phyloP scores from a whole-genome alignment of 2,888 invertebrate genomes.

The Meteorus cinctellus region DNA sequence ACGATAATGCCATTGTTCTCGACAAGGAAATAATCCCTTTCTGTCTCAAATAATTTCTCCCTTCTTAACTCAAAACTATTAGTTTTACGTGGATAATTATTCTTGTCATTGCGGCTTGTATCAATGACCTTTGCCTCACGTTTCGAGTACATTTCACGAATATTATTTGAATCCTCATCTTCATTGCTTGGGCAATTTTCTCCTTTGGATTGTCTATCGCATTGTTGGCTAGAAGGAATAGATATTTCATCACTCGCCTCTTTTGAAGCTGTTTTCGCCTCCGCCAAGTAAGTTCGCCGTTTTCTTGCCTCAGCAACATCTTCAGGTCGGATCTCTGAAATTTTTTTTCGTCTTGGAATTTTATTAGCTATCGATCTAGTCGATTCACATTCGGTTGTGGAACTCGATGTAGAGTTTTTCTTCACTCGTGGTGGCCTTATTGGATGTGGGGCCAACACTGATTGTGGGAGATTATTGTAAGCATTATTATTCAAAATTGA shows the following conservation, averaged over 20 bases:
- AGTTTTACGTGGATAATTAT: slow-evolving; percentile 37
- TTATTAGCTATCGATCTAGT: slow-evolving; percentile 58
- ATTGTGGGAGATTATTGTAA: slow-evolving; percentile 20
- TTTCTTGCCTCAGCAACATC: slow-evolving; percentile 66
- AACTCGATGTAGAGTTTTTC: slow-evolving; percentile 76
- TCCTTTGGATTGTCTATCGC: slow-evolving; percentile 16
- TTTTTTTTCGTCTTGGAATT: slow-evolving; percentile 58
- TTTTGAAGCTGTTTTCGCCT: slow-evolving; percentile 30
- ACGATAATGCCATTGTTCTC: slow-evolving; percentile 44
- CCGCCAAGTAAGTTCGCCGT: slow-evolving; percentile 47
- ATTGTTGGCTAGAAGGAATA: slow-evolving; percentile 20
- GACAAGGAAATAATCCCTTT: slow-evolving; percentile 49
- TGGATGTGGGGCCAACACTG: slow-evolving; percentile 72
- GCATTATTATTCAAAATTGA: slow-evolving; percentile 44
- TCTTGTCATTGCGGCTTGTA: slow-evolving; percentile 48
- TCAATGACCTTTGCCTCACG: slow-evolving; percentile 17
- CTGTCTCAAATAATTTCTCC: slow-evolving; percentile 43
- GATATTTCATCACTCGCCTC: slow-evolving; percentile 39
- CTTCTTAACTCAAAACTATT: slow-evolving; percentile 57
- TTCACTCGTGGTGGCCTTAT: slow-evolving; percentile 85
- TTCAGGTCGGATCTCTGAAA: slow-evolving; percentile 65
- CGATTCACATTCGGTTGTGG: slow-evolving; percentile 59
- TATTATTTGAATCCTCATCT: slow-evolving; percentile 21
- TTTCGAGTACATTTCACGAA: slow-evolving; percentile 30
- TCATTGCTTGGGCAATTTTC: slow-evolving; percentile 16